Evolutionary conservation across 2,113 vertebrate genomes (phyloP).

Genomic region (Ciconia boyciana): DNA sequence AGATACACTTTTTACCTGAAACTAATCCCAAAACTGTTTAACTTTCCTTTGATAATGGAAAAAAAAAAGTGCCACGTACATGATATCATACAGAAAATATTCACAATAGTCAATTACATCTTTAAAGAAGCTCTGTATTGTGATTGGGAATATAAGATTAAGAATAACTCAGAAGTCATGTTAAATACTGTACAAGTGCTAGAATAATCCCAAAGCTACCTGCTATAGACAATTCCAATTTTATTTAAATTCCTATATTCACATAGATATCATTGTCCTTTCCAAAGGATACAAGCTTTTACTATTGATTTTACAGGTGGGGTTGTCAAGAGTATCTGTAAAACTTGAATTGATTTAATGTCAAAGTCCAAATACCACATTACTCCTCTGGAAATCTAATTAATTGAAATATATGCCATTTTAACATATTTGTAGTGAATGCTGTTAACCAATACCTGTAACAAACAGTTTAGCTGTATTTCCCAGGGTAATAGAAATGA

Average conservation of each 20-base stretch:
- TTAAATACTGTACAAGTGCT: slow-evolving; percentile 15
- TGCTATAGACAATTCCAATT: slow-evolving; percentile 37
- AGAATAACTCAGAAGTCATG: slow-evolving; percentile 25
- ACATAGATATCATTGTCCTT: slow-evolving; percentile 55
- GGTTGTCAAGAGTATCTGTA: slow-evolving; percentile 45
- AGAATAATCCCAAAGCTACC: slow-evolving; percentile 27
- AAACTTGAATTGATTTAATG: slow-evolving; percentile 72
- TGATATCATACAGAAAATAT: slow-evolving; percentile 47
- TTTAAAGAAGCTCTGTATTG: slow-evolving; percentile 24
- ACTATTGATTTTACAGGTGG: slow-evolving; percentile 63
- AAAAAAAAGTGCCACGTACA: neutral
- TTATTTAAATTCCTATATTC: slow-evolving; percentile 51
- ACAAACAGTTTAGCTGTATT: neutral
- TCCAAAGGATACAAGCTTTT: slow-evolving; percentile 54
- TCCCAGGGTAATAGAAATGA: neutral
- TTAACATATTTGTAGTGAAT: slow-evolving; percentile 49
- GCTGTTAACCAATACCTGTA: neutral
- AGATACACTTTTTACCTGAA: slow-evolving; percentile 34
- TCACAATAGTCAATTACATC: neutral
- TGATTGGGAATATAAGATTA: neutral
- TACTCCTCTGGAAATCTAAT: slow-evolving; percentile 69
- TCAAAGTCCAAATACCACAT: slow-evolving; percentile 70
- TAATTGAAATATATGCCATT: slow-evolving; percentile 68
- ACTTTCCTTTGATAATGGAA: slow-evolving; percentile 37
- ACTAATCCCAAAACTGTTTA: slow-evolving; percentile 33